Evolutionary conservation across 2,113 vertebrate species (phyloP), one percentile per base, ranked within the genome.

Genomic region (Leptobrachium ailaonicum): DNA sequence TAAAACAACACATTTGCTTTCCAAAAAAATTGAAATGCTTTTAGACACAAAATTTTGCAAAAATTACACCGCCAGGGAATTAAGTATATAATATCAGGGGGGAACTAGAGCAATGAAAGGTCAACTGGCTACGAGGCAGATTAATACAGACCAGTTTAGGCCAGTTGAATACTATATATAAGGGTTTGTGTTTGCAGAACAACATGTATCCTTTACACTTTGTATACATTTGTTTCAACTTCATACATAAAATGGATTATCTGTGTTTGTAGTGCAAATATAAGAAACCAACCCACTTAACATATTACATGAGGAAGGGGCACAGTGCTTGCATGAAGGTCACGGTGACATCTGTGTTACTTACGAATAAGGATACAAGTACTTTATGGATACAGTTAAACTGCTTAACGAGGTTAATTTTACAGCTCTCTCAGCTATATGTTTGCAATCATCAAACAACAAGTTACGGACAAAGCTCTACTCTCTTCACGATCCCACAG

Each of bases 191-290:
- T 69, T 41, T 66, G 62, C 66, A 45, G 20, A 43, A 56, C 71
- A 67, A 45, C 72, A n/a, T 73, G 62, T 67, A 73, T 80, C 77
- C 71, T 45, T 77, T 60, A 69, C 45, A 54, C 13, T 58, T 70
- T 80, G 47, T 58, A 73, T 56, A 54, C 66, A 58, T 67, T 13
- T 73, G 62, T 73, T 73, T 70, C 58, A 80, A 62, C 40, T 32
- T 67, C 41, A n/a, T 64, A 66, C 69, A 73, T 9, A 56, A 73
- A 50, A 4, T 50, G 77, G 77, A 45, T 73, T 66, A 73, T 44
- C 7, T 1, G 2, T 73, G 71, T 80, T 80, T 73, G 50, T 73
- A 73, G 41, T 66, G 13, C 60, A 80, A 80, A 80, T 54, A 80
- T 11, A 73, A 47, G 4, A 58, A 45, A 66, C 58, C 10, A 72